A percentile compares a stretch with the other conserved stretches of the same genome.
phyloP scores from a whole-genome alignment of 2,888 invertebrate genomes.

The Bugulina stolonifera region DNA sequence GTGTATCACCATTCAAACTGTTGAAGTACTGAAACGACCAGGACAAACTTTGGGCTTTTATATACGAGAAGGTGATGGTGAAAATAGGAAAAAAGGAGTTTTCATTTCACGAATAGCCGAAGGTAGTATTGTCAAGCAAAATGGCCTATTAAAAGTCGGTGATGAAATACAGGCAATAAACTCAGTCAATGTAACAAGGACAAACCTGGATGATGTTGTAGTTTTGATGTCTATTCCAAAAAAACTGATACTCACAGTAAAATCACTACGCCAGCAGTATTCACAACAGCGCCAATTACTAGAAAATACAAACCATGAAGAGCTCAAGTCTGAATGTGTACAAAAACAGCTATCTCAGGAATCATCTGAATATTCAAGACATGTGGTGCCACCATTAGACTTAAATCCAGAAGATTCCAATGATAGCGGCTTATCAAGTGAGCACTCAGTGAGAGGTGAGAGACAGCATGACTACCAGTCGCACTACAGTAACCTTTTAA shows the following conservation, averaged over 20 bases:
- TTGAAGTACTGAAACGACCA: conserved; percentile 97
- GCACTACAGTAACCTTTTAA: neutral
- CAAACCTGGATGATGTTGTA: conserved; percentile 98
- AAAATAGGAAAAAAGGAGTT: conserved; percentile 87
- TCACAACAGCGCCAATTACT: neutral
- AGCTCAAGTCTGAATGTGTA: neutral
- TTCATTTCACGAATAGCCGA: conserved; percentile 94
- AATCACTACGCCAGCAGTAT: conserved; percentile 34
- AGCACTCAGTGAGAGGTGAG: conserved; percentile 29
- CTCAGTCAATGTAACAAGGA: conserved; percentile 91
- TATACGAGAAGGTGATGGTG: conserved; percentile 97
- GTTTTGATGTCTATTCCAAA: conserved; percentile 98
- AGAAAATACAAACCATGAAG: neutral
- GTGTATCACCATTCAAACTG: conserved; percentile 55
- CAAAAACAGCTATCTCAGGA: conserved; percentile 9
- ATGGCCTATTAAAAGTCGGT: conserved; percentile 91
- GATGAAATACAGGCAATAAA: conserved; percentile 98
- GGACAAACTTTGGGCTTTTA: conserved; percentile 96
- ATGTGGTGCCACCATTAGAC: neutral
- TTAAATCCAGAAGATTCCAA: conserved; percentile 32
- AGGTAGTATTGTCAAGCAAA: conserved; percentile 93
- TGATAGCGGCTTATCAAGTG: conserved; percentile 33
- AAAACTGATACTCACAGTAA: conserved; percentile 84
- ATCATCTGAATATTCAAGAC: neutral
- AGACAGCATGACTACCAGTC: neutral